Conservation (phyloP, 2,113 vertebrate genomes). For the Apus apus region DNA sequence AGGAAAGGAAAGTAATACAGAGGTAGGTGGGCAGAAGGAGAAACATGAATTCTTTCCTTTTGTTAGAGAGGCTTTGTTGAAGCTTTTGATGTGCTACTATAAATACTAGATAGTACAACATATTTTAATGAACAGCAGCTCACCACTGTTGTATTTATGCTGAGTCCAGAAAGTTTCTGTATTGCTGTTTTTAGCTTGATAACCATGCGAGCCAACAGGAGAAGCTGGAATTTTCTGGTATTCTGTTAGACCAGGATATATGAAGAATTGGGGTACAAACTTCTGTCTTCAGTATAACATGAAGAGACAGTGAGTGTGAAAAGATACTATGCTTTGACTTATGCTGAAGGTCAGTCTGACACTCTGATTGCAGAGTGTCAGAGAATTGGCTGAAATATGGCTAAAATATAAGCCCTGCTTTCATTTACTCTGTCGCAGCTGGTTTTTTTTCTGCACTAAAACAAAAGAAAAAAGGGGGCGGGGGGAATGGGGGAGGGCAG, state of each 20-base stretch:
- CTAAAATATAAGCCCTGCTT: background rate
- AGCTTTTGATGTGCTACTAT: background rate
- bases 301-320: background rate
- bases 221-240: background rate
- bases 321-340: background rate
- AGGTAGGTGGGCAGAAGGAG: background rate
- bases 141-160: background rate
- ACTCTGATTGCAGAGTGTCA: background rate
- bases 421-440: background rate
- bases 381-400: background rate
- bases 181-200: background rate
- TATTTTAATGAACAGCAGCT: background rate
- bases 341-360: background rate
- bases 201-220: background rate
- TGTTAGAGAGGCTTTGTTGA: background rate
- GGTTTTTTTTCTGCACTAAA: background rate
- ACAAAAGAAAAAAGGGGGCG: background rate
- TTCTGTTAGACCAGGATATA: background rate
- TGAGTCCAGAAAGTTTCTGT: background rate
- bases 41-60: background rate
- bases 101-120: background rate
- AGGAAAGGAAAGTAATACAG: background rate
- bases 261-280: background rate
- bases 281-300: background rate
- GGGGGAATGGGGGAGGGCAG: fast-evolving